phyloP scores from a whole-genome alignment of 2,113 vertebrate genomes.

The Dolichotis patagonum region DNA sequence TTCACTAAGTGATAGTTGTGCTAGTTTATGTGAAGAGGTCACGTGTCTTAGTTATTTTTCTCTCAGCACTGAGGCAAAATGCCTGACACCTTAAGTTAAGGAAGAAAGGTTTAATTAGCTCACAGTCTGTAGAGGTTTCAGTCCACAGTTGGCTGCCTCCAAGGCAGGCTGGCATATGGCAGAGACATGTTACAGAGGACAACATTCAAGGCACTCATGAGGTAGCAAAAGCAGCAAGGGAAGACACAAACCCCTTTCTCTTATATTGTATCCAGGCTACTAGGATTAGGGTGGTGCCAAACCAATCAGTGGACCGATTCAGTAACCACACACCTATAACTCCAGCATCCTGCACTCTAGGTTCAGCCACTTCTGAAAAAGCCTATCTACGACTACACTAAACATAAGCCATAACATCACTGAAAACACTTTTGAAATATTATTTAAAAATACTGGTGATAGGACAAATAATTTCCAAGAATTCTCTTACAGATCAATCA shows the following conservation, averaged over 20 bases:
- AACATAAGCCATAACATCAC: background rate
- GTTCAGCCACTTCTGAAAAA: background rate
- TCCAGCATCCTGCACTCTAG: background rate
- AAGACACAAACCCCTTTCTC: background rate
- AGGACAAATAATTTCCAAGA: slow-evolving; percentile 16
- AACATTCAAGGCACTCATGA: background rate
- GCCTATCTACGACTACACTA: background rate
- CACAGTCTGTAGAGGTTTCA: no score
- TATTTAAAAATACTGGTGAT: slow-evolving; percentile 21
- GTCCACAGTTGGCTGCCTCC: background rate
- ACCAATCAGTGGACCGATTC: background rate
- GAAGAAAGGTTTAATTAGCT: background rate
- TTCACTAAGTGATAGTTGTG: background rate
- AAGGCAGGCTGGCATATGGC: background rate
- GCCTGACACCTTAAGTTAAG: background rate
- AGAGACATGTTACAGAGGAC: background rate
- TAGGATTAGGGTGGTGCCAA: background rate
- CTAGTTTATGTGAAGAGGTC: background rate
- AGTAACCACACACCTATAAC: background rate
- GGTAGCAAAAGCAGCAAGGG: background rate
- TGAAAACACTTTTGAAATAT: background rate
- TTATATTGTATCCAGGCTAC: background rate
- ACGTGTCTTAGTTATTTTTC: background rate
- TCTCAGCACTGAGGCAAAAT: background rate
- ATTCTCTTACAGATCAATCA: background rate